Evolutionary conservation across 2,797 vertebrate species (phyloP).

Genomic region (Chiroxiphia lanceolata): DNA sequence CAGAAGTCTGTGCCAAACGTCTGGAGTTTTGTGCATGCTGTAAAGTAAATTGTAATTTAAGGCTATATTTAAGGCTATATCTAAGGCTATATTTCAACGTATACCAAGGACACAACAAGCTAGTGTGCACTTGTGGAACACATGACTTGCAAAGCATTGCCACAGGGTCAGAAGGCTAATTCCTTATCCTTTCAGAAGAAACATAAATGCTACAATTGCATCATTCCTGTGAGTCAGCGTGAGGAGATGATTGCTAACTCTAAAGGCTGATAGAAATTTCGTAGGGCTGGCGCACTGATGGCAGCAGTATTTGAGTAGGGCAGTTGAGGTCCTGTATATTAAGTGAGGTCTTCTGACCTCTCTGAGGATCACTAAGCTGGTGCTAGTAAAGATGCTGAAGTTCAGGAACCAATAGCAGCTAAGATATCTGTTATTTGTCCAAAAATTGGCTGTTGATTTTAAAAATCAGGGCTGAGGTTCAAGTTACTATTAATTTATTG

Average conservation of each 20-base stretch:
- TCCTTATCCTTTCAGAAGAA: not conserved
- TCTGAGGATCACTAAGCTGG: not conserved
- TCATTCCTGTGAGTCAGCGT: not conserved
- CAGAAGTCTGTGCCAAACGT: too few relatives aligned
- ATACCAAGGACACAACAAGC: not conserved
- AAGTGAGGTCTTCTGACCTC: not conserved
- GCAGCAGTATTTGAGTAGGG: not conserved
- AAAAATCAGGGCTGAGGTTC: not conserved
- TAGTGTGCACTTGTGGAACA: not conserved
- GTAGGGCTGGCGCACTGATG: not conserved
- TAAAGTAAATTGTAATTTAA: not conserved
- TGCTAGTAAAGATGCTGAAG: not conserved
- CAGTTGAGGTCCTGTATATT: not conserved
- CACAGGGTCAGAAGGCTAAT: not conserved
- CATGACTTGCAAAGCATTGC: fast-evolving
- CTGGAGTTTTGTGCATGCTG: not conserved
- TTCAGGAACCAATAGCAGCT: not conserved
- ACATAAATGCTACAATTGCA: not conserved
- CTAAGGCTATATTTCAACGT: not conserved
- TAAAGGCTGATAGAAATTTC: not conserved
- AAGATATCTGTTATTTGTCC: not conserved
- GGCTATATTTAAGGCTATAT: not conserved
- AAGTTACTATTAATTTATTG: not conserved
- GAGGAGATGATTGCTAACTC: not conserved
- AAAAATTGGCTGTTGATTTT: not conserved